Evolutionary conservation across 1,140 invertebrate genomes (phyloP), one percentile per base, ranked within the genome.

Genomic region (Zaprionus ghesquierei): DNA sequence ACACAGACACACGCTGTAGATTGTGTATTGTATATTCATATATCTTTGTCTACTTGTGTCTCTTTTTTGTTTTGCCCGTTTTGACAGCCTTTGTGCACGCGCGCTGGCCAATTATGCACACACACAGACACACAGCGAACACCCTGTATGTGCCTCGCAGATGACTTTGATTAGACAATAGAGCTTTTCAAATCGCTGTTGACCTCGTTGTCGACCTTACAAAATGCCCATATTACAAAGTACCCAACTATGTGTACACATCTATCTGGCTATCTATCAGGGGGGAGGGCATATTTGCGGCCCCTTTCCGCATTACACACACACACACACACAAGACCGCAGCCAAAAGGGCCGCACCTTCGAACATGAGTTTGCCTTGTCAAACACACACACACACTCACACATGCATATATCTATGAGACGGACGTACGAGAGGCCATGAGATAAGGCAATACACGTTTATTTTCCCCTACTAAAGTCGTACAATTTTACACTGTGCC

Each of bases 151-250:
- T 55, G 29, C 10, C 54, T 31, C 38, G 29, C 64, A 74, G 71
- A 74, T 74, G 71, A 69, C 58, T 74, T 74, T 74, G 66, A 74
- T 74, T 69, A 69, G 53, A 77, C 79, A 78, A 78, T 70, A 61
- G 64, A 69, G 79, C 35, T 71, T 70, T 81, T 75, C 38, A 69
- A 75, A 77, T 63, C 75, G 72, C 61, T 79, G 62, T 77, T 85
- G 77, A 85, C 81, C 77, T 84, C 81, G 81, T 61, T 68, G 79
- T 60, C 78, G 81, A 86, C 81, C 81, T 86, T 77, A 82, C 80
- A 72, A 82, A 81, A 55, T 79, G 68, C 75, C 75, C 79, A 60
- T 77, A 44, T 53, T 71, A 71, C 69, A 71, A 53, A 23, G 22
- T 33, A 49, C 38, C 53, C 53, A 29, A 31, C 25, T 29, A 51